Evolutionary conservation across 1,140 invertebrate genomes (phyloP), one percentile per base, ranked within the genome.

Genomic region (Bombus waltoni): DNA sequence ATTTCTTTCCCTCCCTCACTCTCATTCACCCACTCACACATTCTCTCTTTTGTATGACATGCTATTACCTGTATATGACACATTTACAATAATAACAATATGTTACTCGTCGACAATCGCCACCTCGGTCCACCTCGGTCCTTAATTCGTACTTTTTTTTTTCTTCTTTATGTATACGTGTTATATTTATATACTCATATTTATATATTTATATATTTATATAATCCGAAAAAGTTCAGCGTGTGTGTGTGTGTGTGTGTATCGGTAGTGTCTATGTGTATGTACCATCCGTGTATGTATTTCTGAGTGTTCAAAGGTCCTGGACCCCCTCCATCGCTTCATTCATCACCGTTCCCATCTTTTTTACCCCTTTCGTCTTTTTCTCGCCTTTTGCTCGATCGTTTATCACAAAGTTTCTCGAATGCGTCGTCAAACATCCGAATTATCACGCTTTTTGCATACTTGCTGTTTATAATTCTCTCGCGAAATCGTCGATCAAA

Each of bases 81-180:
- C 93, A 94, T 94, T 94, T 94, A 94, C 93, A 94, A 93, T 94
- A 94, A 94, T 94, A 94, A 94, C 93, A 94, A 93, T 93, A 93
- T 89, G 85, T 94, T 94, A 92, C 85, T 94, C 87, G 85, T 88
- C 92, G 92, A 92, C 88, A 92, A 91, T 93, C 87, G 87, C 87
- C 88, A 93, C 44, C 73, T 32, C 88, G 88, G 89, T 90, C 83
- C 91, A 89, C 83, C 88, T 86, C 81, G 80, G 40, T 81, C 85
- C 83, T 91, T 88, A 86, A 91, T 90, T 87, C 92, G 90, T 93
- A 93, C 87, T 35, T 66, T 91, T 89, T 90, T 42, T 47, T 75
- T 42, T 76, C 75, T 78, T 79, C 44, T 72, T 87, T 90, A 84
- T 90, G 78, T 88, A 89, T 87, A 77, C 53, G 71, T 86, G 47